These are phyloP conservation scores for Meda fulgida DNA, from an alignment of 2,797 vertebrate genomes.

Conservation along the genomic window DNA sequence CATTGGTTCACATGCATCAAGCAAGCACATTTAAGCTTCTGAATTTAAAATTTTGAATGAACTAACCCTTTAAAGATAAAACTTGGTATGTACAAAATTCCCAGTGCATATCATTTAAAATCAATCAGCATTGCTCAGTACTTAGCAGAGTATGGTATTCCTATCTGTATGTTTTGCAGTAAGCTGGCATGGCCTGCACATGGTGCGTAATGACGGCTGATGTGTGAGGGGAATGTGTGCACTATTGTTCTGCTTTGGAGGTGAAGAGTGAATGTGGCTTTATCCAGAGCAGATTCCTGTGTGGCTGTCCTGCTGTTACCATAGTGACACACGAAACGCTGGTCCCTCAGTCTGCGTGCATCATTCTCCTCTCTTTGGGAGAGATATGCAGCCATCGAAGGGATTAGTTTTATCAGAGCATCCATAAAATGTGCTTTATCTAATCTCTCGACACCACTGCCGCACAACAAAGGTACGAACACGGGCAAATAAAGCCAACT, in stretches of 20 bases:
- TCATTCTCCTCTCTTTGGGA: constrained; percentile 47
- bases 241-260: constrained; percentile 15
- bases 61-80: too few relatives aligned
- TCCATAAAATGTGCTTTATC: constrained; percentile 64
- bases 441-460: constrained; percentile 55
- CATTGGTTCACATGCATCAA: too few relatives aligned
- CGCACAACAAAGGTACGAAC: constrained; percentile 52
- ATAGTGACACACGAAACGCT: constrained; percentile 58
- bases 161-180: neutral
- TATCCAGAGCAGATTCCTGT: constrained; percentile 59
- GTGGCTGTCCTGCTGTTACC: constrained; percentile 59
- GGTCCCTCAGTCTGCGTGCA: constrained; percentile 41
- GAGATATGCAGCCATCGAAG: constrained; percentile 61
- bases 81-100: neutral
- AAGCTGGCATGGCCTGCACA: neutral
- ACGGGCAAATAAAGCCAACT: constrained; percentile 14
- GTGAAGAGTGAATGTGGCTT: constrained; percentile 39
- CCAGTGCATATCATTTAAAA: neutral
- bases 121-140: neutral
- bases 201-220: constrained; percentile 16
- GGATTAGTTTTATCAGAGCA: constrained; percentile 65
- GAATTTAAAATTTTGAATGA: too few relatives aligned
- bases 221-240: constrained; percentile 20
- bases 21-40: too few relatives aligned
- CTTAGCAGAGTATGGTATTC: neutral